Conservation (phyloP, 1,140 invertebrate species). For the Pomacea maculata region DNA sequence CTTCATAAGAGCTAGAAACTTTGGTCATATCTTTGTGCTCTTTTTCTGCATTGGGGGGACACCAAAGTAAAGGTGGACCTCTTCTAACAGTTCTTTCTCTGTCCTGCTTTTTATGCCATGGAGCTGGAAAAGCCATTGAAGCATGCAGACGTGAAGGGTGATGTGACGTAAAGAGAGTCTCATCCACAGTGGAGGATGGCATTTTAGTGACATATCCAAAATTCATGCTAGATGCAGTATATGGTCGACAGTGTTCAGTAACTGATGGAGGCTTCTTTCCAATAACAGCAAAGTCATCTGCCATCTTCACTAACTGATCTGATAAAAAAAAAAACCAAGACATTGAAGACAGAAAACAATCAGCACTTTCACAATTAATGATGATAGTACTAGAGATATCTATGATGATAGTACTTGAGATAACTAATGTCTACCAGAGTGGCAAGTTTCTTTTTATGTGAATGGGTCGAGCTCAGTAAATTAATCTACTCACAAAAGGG, state of each 20-base stretch:
- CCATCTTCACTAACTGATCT: constrained; percentile 24
- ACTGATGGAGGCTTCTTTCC: constrained; percentile 45
- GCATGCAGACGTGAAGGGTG: constrained; percentile 25
- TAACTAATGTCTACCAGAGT: too few species aligned
- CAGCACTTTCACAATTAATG: too few species aligned
- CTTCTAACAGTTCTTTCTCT: constrained; percentile 15
- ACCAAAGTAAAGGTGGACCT: constrained; percentile 43
- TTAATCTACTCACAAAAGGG: too few species aligned
- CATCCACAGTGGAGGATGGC: constrained; percentile 44
- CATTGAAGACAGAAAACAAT: too few species aligned
- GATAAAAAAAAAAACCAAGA: neutral
- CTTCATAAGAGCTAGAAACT: neutral
- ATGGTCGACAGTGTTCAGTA: constrained; percentile 16
- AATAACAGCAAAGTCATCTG: constrained; percentile 39
- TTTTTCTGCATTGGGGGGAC: constrained; percentile 30
- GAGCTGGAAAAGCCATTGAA: constrained; percentile 24
- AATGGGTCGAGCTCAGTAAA: too few species aligned
- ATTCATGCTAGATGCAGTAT: constrained; percentile 25
- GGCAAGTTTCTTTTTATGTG: too few species aligned
- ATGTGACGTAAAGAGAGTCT: constrained; percentile 47
- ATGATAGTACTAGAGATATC: too few species aligned
- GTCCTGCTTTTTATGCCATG: constrained; percentile 34
- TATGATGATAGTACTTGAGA: too few species aligned
- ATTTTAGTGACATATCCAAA: constrained; percentile 42
- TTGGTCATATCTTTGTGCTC: neutral